phyloP scores from a whole-genome alignment of 2,113 vertebrate genomes.

The Coryphaenoides rupestris region DNA sequence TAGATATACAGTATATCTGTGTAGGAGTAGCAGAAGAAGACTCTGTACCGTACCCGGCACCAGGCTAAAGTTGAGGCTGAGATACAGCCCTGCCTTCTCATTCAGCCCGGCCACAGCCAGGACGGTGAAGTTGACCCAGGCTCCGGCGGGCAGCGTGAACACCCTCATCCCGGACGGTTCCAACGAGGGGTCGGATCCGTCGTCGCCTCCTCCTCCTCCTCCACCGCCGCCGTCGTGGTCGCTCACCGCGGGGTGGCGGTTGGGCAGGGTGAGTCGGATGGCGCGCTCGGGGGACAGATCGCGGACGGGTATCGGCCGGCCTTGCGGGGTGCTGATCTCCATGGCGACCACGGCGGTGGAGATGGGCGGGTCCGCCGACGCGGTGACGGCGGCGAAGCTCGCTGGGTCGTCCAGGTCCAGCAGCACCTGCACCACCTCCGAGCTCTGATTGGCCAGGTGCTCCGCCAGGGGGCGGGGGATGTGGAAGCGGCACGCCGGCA shows the following conservation, averaged over 20 bases:
- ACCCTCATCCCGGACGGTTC: conserved; percentile 10
- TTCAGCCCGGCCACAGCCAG: conserved; percentile 43
- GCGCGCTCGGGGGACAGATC: conserved; percentile 59
- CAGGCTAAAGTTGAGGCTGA: conserved; percentile 66
- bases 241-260: conserved; percentile 14
- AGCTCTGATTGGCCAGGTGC: conserved; percentile 43
- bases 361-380: conserved; percentile 58
- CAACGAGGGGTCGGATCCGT: conserved; percentile 16
- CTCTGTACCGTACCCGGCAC: conserved; percentile 62
- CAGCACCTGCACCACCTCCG: conserved; percentile 71
- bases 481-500: conserved; percentile 53
- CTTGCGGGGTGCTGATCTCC: conserved; percentile 71
- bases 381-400: conserved; percentile 45
- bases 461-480: conserved; percentile 56
- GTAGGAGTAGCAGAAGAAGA: background rate
- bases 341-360: conserved; percentile 71
- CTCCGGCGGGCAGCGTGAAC: conserved; percentile 35
- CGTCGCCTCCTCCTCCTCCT: conserved; percentile 3
- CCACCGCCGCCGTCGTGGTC: background rate
- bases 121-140: conserved; percentile 63
- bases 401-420: conserved; percentile 47
- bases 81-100: conserved; percentile 65
- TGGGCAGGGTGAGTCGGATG: conserved; percentile 65
- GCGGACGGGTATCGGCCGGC: conserved; percentile 57
- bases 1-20: no score